Conservation (phyloP, 2,888 invertebrate species). For the Agrochola macilenta region DNA sequence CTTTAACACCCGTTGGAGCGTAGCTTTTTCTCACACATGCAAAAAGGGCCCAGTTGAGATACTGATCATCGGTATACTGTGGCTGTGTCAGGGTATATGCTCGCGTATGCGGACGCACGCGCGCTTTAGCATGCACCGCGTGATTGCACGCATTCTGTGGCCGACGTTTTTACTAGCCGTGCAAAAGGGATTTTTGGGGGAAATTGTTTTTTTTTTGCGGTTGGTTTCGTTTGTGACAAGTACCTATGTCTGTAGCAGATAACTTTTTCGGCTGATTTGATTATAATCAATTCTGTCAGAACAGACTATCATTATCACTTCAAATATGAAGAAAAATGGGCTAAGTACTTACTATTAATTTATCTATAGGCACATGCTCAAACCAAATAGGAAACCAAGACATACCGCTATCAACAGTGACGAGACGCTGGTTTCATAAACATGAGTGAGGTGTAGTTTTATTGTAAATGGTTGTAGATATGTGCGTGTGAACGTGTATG, state of each 20-base stretch:
- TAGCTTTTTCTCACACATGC: neutral
- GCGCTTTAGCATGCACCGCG: slow-evolving; percentile 8
- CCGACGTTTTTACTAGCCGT: slow-evolving; percentile 3
- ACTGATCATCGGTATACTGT: slow-evolving; percentile 5
- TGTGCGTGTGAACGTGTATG: no score
- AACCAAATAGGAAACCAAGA: neutral
- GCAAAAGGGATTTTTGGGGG: neutral
- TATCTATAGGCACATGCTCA: no score
- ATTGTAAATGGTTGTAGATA: no score
- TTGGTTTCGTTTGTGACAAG: neutral
- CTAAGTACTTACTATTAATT: neutral
- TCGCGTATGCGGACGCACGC: neutral
- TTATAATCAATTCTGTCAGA: no score
- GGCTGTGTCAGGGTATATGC: neutral
- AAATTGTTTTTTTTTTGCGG: neutral
- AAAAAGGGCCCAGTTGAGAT: neutral
- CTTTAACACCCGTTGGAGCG: no score
- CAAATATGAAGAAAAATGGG: neutral
- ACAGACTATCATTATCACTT: neutral
- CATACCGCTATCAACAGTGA: no score
- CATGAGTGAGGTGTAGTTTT: no score
- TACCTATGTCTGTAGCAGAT: neutral
- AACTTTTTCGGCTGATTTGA: neutral
- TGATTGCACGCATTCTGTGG: slow-evolving; percentile 20
- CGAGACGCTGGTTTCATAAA: no score